Evolutionary conservation across 2,888 invertebrate genomes (phyloP), one percentile per base, ranked within the genome.

Genomic region (Limenitis camilla): DNA sequence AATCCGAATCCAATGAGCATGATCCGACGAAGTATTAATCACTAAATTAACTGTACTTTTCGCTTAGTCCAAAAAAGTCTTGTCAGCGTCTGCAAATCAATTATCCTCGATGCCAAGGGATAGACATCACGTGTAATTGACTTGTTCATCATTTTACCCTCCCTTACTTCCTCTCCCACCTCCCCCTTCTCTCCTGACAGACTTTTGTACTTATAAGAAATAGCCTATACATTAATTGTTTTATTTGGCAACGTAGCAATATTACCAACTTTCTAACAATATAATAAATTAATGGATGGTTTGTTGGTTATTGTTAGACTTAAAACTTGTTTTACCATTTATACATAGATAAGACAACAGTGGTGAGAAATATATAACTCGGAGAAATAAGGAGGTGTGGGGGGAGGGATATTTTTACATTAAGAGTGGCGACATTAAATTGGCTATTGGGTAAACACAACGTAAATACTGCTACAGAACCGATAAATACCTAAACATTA

Each of bases 21-120:
- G 40, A 53, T 53, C 45, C 33, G 41, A 49, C 40, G 45, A 57
- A 56, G 43, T 52, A 71, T 71, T 72, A 72, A 74, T 74, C 74
- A 72, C 67, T 60, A 65, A 71, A 70, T 72, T 72, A 73, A 70
- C 68, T 64, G 69, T 71, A 70, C 70, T 66, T 68, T 73, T 67
- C 66, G 69, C 66, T 71, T 67, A 71, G 71, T 63, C 63, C 65
- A 71, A 68, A 74, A 76, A 70, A 71, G 67, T 69, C 70, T 63
- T 68, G 73, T 77, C 75, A 75, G 74, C 72, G 67, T 69, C 68
- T 64, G 67, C 64, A 70, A 71, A 76, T 78, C 71, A 72, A 78
- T 77, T 72, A 74, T 67, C 68, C 66, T 61, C 66, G 64, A 67
- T 67, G 64, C 67, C 64, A 58, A 56, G 64, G 70, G 66, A 65